phyloP scores from a whole-genome alignment of 2,797 vertebrate species.

The Fringilla coelebs region DNA sequence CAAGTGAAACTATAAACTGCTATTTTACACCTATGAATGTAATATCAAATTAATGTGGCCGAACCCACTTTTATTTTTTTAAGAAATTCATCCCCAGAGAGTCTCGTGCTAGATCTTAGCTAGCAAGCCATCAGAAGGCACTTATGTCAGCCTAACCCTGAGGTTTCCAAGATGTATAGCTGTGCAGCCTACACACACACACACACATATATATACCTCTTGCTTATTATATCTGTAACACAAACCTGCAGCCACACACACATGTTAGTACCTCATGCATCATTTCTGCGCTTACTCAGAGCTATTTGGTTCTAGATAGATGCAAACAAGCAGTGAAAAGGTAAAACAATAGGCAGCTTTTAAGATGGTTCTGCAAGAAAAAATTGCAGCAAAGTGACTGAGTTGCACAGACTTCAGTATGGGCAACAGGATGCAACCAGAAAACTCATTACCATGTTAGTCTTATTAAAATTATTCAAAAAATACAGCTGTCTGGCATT shows the following conservation, averaged over 20 bases:
- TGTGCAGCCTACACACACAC: background rate
- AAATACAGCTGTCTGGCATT: background rate
- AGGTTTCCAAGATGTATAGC: background rate
- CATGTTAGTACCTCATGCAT: background rate
- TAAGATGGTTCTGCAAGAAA: background rate
- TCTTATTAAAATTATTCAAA: background rate
- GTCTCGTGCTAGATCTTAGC: background rate
- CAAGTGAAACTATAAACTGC: constrained; percentile 64
- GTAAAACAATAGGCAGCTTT: background rate
- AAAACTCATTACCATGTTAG: background rate
- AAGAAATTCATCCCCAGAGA: constrained; percentile 47
- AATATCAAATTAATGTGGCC: constrained; percentile 60
- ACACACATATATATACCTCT: background rate
- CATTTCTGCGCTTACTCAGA: background rate
- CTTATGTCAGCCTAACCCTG: constrained; percentile 41
- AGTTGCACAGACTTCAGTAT: background rate
- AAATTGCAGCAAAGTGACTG: background rate
- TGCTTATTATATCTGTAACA: constrained; percentile 6
- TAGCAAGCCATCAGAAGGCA: constrained; percentile 53
- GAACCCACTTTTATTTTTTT: constrained; percentile 16
- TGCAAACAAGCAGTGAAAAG: background rate
- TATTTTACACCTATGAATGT: constrained; percentile 65
- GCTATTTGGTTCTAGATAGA: background rate
- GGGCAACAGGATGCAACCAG: background rate
- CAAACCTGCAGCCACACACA: background rate